A percentile compares a stretch with the other conserved stretches of the same genome.
These are phyloP conservation scores for Melanaphis sacchari DNA, from an alignment of 1,140 invertebrate species.

Conservation along the genomic window DNA sequence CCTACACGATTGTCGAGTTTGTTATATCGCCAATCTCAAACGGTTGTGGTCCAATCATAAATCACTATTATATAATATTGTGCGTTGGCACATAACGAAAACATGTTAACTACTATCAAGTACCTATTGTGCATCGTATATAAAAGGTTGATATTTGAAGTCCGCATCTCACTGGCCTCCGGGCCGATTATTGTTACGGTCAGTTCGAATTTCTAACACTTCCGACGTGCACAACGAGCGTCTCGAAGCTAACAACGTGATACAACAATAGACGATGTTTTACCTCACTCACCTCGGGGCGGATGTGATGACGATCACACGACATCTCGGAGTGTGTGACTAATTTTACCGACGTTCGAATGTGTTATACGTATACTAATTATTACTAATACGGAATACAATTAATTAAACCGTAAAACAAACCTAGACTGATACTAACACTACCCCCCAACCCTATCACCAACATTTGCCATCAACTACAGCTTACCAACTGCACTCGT, in stretches of 20 bases:
- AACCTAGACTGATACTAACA: background rate
- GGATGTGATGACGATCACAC: background rate
- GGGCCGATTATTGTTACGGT: background rate
- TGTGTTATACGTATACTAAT: background rate
- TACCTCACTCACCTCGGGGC: background rate
- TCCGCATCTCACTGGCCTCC: background rate
- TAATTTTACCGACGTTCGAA: background rate
- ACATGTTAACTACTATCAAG: background rate
- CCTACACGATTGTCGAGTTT: too few species aligned
- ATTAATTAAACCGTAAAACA: background rate
- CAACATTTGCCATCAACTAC: too few species aligned
- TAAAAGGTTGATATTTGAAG: background rate
- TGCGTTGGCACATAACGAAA: background rate
- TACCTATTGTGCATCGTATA: background rate
- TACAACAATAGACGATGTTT: background rate
- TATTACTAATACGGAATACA: background rate
- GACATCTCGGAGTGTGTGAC: background rate
- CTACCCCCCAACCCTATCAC: too few species aligned
- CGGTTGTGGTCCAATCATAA: too few species aligned
- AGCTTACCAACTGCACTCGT: background rate
- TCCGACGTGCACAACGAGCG: background rate
- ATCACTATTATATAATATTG: too few species aligned
- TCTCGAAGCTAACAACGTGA: background rate
- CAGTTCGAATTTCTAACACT: conserved; percentile 12
- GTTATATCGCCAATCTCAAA: too few species aligned